These are phyloP conservation scores for Cheracebus regulus DNA, from an alignment of 2,797 vertebrate species.

Conservation along the genomic window DNA sequence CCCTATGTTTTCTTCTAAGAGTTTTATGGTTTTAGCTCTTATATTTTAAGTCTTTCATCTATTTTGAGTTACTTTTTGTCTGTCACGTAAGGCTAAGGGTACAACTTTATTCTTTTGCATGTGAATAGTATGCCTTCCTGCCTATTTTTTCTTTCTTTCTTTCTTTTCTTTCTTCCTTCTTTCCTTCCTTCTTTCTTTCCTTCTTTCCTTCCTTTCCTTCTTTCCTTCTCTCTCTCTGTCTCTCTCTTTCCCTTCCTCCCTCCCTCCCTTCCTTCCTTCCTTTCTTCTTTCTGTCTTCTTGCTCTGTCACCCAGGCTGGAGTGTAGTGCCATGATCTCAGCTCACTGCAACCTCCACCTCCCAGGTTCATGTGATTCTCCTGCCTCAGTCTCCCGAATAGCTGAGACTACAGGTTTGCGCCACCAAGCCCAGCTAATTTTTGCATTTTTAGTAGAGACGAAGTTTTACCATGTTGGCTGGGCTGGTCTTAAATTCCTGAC, in stretches of 20 bases:
- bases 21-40: background rate
- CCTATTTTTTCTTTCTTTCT: background rate
- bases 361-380: background rate
- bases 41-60: background rate
- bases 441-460: background rate
- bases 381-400: background rate
- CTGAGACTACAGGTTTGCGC: background rate
- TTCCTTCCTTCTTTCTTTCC: fast-evolving
- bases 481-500: background rate
- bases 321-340: background rate
- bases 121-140: background rate
- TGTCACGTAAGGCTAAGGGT: background rate
- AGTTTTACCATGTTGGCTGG: background rate
- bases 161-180: background rate
- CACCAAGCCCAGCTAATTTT: background rate
- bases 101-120: background rate
- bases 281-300: background rate
- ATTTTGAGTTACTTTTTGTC: background rate
- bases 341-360: background rate
- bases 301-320: background rate
- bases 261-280: background rate
- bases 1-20: background rate
- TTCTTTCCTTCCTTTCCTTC: too few species aligned
- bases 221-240: too few species aligned
- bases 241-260: fast-evolving